Base-by-base conservation (phyloP, 2,888 invertebrate genomes). In the Eupelmus urozonus region DNA sequence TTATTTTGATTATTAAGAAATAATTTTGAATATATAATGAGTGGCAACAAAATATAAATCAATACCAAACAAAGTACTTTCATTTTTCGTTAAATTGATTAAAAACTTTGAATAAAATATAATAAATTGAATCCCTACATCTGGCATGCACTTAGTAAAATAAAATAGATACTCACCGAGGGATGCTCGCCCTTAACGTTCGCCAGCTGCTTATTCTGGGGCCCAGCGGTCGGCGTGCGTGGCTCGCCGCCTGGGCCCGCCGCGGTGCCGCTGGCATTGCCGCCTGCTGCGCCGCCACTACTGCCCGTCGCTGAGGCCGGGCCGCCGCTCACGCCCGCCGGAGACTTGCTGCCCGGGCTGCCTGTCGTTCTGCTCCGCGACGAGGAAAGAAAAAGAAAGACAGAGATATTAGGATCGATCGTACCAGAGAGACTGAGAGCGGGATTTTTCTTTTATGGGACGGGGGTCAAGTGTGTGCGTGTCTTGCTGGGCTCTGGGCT, bases 131-230 rank as follows among this genome's bases (percentile, higher is more conserved):
- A n/a, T n/a, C n/a, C n/a, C n/a, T n/a, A n/a, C n/a, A n/a, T n/a
- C n/a, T n/a, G n/a, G n/a, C n/a, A n/a, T n/a, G n/a, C n/a, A n/a
- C n/a, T n/a, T n/a, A n/a, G n/a, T n/a, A n/a, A n/a, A n/a, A n/a
- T 20, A 7, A 53, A 63, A 66, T 4, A 13, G 45, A 29, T 16
- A 76, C 93, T 93, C 92, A 95, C 95, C 92, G 95, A 94, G 87
- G 95, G 95, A 91, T 95, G 95, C 87, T 95, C 90, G 82, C 90
- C 92, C 91, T 95, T 95, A 91, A 94, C 95, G 92, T 94, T 94
- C 86, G 94, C 94, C 82, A 94, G 92, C 85, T 94, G 94, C 86
- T 95, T 94, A 91, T 94, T 94, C 89, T 94, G 93, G 2, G 93
- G 93, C 66, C 88, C 88, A 60, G 94, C 91, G 88, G 88, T 93